A percentile compares a stretch with the other conserved stretches of the same genome.
Evolutionary conservation across 2,113 vertebrate genomes (phyloP).

Genomic region (Collichthys lucidus): DNA sequence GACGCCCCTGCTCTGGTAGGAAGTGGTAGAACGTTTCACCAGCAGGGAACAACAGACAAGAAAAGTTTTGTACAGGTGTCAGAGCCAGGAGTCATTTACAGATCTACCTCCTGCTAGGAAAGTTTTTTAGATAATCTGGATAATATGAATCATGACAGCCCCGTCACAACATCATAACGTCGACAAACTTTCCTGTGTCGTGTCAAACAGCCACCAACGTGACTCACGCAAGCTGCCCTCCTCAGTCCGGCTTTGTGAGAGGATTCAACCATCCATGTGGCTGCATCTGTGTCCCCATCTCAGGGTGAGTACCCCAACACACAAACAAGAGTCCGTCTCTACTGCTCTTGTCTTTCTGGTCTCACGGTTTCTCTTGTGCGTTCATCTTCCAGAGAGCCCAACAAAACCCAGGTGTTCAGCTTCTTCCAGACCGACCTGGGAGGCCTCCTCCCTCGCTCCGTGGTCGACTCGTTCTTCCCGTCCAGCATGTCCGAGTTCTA

Average conservation of each 20-base stretch:
- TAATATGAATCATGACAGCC: background rate
- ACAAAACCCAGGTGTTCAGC: constrained; percentile 87
- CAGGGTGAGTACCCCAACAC: constrained; percentile 86
- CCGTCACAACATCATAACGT: background rate
- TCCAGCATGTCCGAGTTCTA: constrained; percentile 92
- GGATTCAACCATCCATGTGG: constrained; percentile 95
- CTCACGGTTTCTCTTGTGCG: background rate
- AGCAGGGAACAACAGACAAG: too few relatives aligned
- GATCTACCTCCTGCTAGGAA: background rate
- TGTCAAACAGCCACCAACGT: constrained; percentile 87
- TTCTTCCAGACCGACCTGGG: constrained; percentile 97
- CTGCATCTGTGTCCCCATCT: constrained; percentile 90
- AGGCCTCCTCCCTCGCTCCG: constrained; percentile 90
- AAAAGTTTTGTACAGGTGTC: too few relatives aligned
- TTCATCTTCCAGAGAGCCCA: constrained; percentile 85
- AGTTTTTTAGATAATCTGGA: background rate
- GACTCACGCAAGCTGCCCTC: constrained; percentile 87
- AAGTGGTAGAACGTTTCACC: too few relatives aligned
- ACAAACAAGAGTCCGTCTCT: background rate
- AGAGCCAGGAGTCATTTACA: background rate
- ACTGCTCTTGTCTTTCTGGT: background rate
- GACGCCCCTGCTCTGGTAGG: too few relatives aligned
- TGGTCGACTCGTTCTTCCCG: constrained; percentile 96
- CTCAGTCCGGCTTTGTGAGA: constrained; percentile 87
- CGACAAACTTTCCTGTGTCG: constrained; percentile 23